These are phyloP conservation scores for Vimba vimba DNA, from an alignment of 2,113 vertebrate species.

Conservation along the genomic window DNA sequence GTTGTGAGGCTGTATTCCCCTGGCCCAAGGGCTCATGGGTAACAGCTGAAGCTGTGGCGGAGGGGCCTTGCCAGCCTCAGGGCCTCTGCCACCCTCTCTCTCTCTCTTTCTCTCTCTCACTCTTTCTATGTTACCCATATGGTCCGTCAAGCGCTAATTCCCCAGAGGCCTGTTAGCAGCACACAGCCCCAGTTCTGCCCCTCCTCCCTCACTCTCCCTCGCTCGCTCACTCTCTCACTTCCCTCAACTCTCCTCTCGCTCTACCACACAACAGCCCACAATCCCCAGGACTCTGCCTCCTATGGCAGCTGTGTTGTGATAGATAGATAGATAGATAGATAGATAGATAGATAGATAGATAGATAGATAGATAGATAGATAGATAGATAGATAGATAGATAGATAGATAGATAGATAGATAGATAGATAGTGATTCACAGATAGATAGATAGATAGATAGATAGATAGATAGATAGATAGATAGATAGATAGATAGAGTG, in stretches of 20 bases:
- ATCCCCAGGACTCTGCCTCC: slow-evolving; percentile 17
- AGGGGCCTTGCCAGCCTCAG: slow-evolving; percentile 86
- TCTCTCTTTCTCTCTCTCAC: slow-evolving; percentile 65
- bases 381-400: neutral
- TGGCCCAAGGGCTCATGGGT: slow-evolving; percentile 88
- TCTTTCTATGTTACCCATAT: slow-evolving; percentile 96
- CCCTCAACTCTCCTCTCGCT: slow-evolving; percentile 59
- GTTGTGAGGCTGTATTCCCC: slow-evolving; percentile 80
- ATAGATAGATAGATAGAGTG: neutral
- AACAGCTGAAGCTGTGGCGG: slow-evolving; percentile 88
- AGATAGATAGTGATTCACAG: no score
- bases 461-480: neutral
- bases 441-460: neutral
- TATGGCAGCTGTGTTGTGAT: neutral
- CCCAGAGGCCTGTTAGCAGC: slow-evolving; percentile 94
- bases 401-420: neutral
- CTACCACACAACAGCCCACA: slow-evolving; percentile 71
- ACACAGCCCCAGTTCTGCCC: slow-evolving; percentile 84
- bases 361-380: no score
- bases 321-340: neutral
- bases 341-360: no score
- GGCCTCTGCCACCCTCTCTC: slow-evolving; percentile 79
- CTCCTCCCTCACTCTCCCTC: slow-evolving; percentile 68
- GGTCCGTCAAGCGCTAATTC: slow-evolving; percentile 87
- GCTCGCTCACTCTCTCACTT: slow-evolving; percentile 78